Conservation (phyloP, 2,797 vertebrate genomes). For the Rhincodon typus region DNA sequence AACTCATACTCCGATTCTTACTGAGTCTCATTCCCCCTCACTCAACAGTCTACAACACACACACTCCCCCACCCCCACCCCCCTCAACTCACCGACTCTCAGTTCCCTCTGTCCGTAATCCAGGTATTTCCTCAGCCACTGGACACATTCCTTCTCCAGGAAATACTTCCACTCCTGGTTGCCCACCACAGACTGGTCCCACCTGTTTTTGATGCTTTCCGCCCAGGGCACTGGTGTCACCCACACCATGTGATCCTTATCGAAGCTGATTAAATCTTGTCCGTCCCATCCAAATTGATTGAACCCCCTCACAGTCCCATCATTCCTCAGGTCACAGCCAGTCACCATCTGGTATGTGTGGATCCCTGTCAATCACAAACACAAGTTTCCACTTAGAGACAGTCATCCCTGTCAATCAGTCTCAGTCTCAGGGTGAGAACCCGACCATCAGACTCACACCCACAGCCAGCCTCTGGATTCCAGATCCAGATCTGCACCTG, state of each 20-base stretch:
- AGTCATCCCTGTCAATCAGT: no score
- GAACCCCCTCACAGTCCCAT: not conserved
- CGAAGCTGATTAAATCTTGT: not conserved
- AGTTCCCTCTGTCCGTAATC: not conserved
- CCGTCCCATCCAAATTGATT: not conserved
- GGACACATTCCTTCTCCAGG: not conserved
- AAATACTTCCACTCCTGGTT: not conserved
- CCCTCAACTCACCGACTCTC: not conserved
- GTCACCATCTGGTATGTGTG: not conserved
- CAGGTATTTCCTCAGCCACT: not conserved
- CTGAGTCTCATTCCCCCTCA: no score
- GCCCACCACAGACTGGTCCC: not conserved
- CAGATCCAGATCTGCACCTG: no score
- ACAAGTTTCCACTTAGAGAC: no score
- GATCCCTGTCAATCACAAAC: not conserved
- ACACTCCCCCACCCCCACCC: no score
- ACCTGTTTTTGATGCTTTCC: not conserved
- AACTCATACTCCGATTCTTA: no score
- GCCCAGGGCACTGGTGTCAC: not conserved
- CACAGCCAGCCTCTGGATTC: no score
- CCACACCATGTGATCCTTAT: not conserved
- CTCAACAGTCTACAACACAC: no score
- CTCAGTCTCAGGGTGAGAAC: no score
- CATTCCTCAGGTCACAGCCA: not conserved
- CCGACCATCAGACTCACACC: no score